Base-by-base conservation (phyloP, 2,113 vertebrate species). In the Notechis scutatus region DNA sequence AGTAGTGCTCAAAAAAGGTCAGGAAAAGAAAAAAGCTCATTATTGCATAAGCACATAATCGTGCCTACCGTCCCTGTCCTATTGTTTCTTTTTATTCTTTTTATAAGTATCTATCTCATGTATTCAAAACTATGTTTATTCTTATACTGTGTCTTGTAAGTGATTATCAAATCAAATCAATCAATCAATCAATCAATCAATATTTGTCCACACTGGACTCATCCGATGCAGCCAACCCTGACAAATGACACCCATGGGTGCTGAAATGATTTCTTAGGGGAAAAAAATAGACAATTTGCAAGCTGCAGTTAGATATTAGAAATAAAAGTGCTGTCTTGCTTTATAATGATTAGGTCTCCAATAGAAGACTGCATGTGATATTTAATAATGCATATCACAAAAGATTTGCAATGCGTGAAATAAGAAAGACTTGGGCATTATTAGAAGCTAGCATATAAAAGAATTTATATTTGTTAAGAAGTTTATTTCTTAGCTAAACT, bases 11-110 rank as follows among this genome's bases (percentile, higher is more conserved):
- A 15, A 87, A 42, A 92, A 92, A 88, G 86, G 47, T 88, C 86
- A 88, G 21, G 59, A 74, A 88, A 92, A 88, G 59, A 29, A 64
- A 88, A 69, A 50, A 87, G n/a, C 91, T 92, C 86, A 88, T 88
- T 50, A 52, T 8, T 42, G 59, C 54, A 55, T 64, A 45, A 45
- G 45, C 5, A 1, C 5, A 45, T 45, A 45, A 45, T 45, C 45
- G 45, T 45, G 45, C 45, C 45, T 45, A 45, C 45, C 5, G 45
- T 45, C 45, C 45, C 45, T 45, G 45, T 45, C 45, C 45, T 45
- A 45, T 45, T 6, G 45, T 45, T 45, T 45, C 45, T 45, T 45
- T 45, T 45, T 45, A 45, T 45, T 45, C 4, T 45, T 45, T 45
- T 45, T 45, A 45, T 45, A 45, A 45, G 45, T 45, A 45, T 45